Base-by-base conservation (phyloP, 2,888 invertebrate genomes). In the Parnassius mnemosyne region DNA sequence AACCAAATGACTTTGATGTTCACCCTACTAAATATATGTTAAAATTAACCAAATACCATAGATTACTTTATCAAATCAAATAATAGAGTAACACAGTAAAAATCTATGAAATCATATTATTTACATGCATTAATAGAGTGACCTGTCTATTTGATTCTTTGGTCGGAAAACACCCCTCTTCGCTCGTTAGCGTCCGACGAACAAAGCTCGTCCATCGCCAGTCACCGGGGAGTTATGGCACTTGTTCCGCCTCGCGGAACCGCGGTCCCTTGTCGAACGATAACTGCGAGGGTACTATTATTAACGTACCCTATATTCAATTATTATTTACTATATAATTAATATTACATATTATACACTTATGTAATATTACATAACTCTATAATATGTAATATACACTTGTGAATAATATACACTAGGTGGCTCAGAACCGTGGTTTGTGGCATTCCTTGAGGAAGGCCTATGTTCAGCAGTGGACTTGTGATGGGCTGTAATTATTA, bases 181-280 rank as follows among this genome's bases (percentile, higher is more conserved):
- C 62, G 59, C 57, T 68, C 66, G 64, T 68, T 69, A 67, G 44
- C 66, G 57, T 62, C 60, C 60, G 60, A 60, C 63, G 65, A 61
- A 64, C 63, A 67, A 75, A 77, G 69, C 70, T 69, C 69, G 69
- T 71, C 75, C 74, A 80, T 77, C 76, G 80, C 76, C 72, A 68
- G 55, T 69, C 67, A 66, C 63, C 65, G 67, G 71, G 71, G 70
- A 74, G 72, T 73, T 70, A 76, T 76, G 77, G 77, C 88, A 87
- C 86, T 89, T 87, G 85, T 82, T 80, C 77, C 78, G 75, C 75
- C 74, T 75, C 72, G 69, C 69, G 68, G 72, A 74, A 71, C 73
- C 66, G 63, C 62, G 60, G 68, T 73, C 76, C 79, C 79, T 76
- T 70, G 62, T 65, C 66, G 50, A 57, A 65, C 64, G 60, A 65